Evolutionary conservation across 1,140 invertebrate species (phyloP).

Genomic region (Galleria mellonella): DNA sequence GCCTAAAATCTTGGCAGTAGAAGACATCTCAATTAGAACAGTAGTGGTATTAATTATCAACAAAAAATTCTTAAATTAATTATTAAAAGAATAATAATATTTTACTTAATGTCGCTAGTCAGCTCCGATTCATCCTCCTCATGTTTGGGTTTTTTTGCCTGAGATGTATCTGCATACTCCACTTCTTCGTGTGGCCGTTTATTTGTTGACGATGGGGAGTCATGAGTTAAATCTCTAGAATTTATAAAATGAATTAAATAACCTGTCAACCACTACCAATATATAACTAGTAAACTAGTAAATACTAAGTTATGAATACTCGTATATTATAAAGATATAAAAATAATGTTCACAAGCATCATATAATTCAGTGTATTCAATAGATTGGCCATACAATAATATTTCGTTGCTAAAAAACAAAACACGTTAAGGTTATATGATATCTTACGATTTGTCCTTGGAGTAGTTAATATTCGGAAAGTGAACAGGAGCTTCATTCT

Average conservation of each 20-base stretch:
- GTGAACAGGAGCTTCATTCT: slow-evolving; percentile 26
- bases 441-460: slow-evolving; percentile 11
- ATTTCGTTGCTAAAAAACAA: no score
- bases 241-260: background rate
- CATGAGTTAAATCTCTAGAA: slow-evolving; percentile 11
- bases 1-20: no score
- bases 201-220: slow-evolving; percentile 9
- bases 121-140: slow-evolving; percentile 44
- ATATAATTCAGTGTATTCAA: no score
- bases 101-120: slow-evolving; percentile 52
- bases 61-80: slow-evolving; percentile 2
- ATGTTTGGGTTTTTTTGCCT: slow-evolving; percentile 34
- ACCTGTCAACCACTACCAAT: no score
- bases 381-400: no score
- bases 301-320: no score
- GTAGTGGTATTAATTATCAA: background rate
- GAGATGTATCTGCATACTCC: slow-evolving; percentile 39
- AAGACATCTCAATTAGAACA: no score
- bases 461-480: slow-evolving; percentile 26
- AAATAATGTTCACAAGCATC: no score
- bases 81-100: background rate
- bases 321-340: no score
- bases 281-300: no score
- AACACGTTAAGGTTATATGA: slow-evolving; percentile 34
- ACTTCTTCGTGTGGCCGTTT: slow-evolving; percentile 50